A percentile compares a stretch with the other conserved stretches of the same genome.
These are phyloP conservation scores for Apogon hyalosoma DNA, from an alignment of 2,797 vertebrate species.

Conservation along the genomic window DNA sequence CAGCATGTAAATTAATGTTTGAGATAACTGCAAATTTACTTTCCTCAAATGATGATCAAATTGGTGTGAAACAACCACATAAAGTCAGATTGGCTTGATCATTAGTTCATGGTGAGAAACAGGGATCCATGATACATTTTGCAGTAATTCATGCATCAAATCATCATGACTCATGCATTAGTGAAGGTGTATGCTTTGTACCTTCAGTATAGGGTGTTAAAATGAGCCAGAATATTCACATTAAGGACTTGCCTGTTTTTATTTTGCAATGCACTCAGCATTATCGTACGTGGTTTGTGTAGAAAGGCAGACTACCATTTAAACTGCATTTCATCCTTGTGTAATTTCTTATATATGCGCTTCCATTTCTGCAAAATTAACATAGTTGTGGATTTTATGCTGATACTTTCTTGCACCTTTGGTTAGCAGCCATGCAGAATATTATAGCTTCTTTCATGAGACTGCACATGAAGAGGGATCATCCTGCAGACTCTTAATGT, in stretches of 20 bases:
- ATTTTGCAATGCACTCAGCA: neutral
- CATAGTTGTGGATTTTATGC: constrained; percentile 28
- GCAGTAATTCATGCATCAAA: too few species aligned
- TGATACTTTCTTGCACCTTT: constrained; percentile 15
- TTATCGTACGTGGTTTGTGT: neutral
- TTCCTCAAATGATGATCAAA: too few species aligned
- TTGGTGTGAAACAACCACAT: too few species aligned
- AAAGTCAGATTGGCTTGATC: too few species aligned
- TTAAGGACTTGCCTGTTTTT: neutral
- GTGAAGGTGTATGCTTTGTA: too few species aligned
- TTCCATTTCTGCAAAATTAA: constrained; percentile 16
- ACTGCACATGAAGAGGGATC: constrained; percentile 41
- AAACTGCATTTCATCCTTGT: constrained; percentile 5
- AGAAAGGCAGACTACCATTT: constrained; percentile 14
- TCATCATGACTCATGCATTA: too few species aligned
- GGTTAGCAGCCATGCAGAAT: constrained; percentile 31
- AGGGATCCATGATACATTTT: too few species aligned
- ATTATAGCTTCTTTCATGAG: constrained; percentile 31
- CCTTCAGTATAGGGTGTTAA: too few species aligned
- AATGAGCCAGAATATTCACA: too few species aligned
- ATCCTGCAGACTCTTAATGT: constrained; percentile 46
- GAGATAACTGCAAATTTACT: too few species aligned
- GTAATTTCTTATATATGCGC: constrained; percentile 17
- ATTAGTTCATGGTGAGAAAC: too few species aligned
- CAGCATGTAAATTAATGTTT: too few species aligned